Evolutionary conservation across 2,888 invertebrate genomes (phyloP).

Genomic region (Leptinotarsa peninsularis): DNA sequence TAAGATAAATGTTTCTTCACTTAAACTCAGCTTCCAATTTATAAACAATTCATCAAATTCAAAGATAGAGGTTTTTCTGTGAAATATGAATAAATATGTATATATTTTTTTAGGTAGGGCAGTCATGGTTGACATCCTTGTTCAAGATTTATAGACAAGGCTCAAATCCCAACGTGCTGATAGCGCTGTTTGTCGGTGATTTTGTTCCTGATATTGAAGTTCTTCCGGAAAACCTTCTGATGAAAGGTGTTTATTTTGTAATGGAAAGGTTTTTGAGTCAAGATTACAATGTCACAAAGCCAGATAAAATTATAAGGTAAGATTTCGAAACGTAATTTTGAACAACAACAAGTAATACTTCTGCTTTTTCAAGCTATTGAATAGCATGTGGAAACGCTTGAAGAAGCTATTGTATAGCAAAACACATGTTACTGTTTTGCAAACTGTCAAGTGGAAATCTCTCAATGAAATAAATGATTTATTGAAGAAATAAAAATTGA

Average conservation of each 20-base stretch:
- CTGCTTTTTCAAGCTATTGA: no score
- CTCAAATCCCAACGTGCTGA: slow-evolving; percentile 68
- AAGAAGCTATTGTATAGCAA: no score
- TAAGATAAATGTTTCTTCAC: no score
- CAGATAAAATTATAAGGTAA: slow-evolving; percentile 60
- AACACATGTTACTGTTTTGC: no score
- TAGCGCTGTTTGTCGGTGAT: slow-evolving; percentile 76
- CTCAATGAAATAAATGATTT: no score
- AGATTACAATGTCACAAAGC: slow-evolving; percentile 67
- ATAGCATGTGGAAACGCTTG: no score
- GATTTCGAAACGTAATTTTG: neutral
- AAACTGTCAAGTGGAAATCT: no score
- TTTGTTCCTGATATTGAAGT: slow-evolving; percentile 74
- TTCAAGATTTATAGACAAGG: neutral
- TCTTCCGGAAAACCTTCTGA: slow-evolving; percentile 68
- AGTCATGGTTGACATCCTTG: slow-evolving; percentile 4
- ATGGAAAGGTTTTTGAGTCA: slow-evolving; percentile 70
- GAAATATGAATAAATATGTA: neutral
- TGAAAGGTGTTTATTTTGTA: slow-evolving; percentile 67
- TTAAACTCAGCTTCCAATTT: no score
- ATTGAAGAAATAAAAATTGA: no score
- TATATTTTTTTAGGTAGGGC: neutral
- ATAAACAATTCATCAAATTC: neutral
- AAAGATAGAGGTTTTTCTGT: neutral
- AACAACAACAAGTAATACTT: neutral